These are phyloP conservation scores for Hyphantria cunea DNA, from an alignment of 1,140 invertebrate genomes.

Conservation along the genomic window DNA sequence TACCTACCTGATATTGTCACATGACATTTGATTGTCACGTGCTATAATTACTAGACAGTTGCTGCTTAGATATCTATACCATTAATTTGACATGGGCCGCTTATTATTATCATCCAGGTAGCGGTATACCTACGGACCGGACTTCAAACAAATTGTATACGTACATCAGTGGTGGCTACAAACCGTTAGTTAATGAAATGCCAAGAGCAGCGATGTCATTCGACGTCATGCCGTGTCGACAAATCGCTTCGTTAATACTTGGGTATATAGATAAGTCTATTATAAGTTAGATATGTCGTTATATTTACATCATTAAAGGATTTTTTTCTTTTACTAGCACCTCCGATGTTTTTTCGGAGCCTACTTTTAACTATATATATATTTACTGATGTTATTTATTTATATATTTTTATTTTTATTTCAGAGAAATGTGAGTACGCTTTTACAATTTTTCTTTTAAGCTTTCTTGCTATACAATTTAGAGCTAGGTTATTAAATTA, in stretches of 20 bases:
- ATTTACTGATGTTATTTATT: too few relatives aligned
- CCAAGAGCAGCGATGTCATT: slow-evolving; percentile 28
- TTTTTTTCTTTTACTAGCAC: too few relatives aligned
- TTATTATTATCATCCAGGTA: slow-evolving; percentile 27
- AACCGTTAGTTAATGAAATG: slow-evolving; percentile 41
- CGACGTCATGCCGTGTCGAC: slow-evolving; percentile 22
- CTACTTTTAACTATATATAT: too few relatives aligned
- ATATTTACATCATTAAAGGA: not conserved
- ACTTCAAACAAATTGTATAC: slow-evolving; percentile 32
- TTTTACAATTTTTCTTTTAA: too few relatives aligned
- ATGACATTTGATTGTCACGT: too few relatives aligned
- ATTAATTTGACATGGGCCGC: slow-evolving; percentile 19
- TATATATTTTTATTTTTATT: too few relatives aligned
- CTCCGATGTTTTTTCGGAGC: too few relatives aligned
- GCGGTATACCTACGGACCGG: slow-evolving; percentile 3
- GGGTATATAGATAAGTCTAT: slow-evolving; percentile 1
- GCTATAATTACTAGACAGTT: not conserved
- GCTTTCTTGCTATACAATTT: too few relatives aligned
- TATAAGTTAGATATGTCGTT: slow-evolving; percentile 17
- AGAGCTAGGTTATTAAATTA: too few relatives aligned
- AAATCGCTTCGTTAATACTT: slow-evolving; percentile 24
- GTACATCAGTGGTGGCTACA: slow-evolving; percentile 33
- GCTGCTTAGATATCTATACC: slow-evolving; percentile 4
- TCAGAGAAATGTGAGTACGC: too few relatives aligned
- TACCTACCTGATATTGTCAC: not conserved